phyloP scores from a whole-genome alignment of 2,113 vertebrate genomes.

The Brevimyrus niger region DNA sequence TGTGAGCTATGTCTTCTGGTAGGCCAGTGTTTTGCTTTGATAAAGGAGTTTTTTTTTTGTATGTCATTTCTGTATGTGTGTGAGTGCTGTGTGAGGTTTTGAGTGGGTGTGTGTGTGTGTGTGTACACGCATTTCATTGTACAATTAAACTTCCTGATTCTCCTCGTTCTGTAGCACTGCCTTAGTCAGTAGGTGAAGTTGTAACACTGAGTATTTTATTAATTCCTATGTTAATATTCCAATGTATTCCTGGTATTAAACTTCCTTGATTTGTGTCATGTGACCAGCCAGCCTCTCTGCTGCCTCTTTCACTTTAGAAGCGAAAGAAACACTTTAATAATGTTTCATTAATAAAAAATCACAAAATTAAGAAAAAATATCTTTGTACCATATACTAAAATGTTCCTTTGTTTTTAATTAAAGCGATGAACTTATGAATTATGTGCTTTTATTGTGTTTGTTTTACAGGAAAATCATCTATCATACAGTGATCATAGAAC shows the following conservation, averaged over 20 bases:
- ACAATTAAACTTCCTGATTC: not conserved
- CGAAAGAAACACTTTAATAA: constrained; percentile 21
- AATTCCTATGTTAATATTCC: constrained; percentile 13
- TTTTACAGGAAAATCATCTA: not conserved
- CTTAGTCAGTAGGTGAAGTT: constrained; percentile 21
- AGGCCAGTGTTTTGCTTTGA: constrained; percentile 7
- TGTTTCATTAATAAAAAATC: constrained; percentile 25
- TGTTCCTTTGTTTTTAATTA: constrained; percentile 19
- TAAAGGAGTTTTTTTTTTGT: not conserved
- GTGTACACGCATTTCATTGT: not conserved
- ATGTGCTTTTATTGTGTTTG: not conserved
- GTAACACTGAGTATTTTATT: constrained; percentile 24
- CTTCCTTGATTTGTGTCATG: not conserved
- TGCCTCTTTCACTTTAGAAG: constrained; percentile 9
- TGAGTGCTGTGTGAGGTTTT: not conserved
- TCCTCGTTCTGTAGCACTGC: constrained; percentile 19
- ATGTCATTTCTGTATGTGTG: not conserved
- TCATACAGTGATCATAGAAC: not conserved
- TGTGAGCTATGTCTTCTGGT: not conserved
- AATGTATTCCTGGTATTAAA: constrained; percentile 17
- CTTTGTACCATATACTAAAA: constrained; percentile 24
- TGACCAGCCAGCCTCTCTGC: constrained; percentile 12
- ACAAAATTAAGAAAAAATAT: constrained; percentile 25
- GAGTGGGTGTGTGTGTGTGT: not conserved
- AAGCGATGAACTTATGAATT: constrained; percentile 6